These are phyloP conservation scores for Chironomus tentans DNA, from an alignment of 2,888 invertebrate species.

Conservation along the genomic window DNA sequence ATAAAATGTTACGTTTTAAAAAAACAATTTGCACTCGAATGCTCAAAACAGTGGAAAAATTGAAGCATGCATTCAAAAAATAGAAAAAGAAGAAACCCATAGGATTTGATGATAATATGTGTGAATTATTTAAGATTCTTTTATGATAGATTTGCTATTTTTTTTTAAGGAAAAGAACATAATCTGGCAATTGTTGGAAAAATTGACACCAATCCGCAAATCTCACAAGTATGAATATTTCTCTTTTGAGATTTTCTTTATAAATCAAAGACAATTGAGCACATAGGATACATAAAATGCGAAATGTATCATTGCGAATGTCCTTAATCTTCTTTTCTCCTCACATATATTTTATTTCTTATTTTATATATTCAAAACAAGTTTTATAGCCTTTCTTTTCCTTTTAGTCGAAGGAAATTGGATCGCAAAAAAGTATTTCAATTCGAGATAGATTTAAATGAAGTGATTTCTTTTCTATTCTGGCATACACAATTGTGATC, in stretches of 20 bases:
- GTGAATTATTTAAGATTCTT: slow-evolving; percentile 6
- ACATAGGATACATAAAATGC: neutral
- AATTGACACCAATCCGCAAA: neutral
- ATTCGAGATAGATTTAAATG: slow-evolving; percentile 15
- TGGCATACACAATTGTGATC: neutral
- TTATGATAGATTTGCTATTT: neutral
- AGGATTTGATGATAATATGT: neutral
- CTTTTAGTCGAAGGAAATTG: slow-evolving; percentile 17
- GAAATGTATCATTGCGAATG: neutral
- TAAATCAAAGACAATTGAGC: slow-evolving; percentile 17
- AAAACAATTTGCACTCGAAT: slow-evolving; percentile 26
- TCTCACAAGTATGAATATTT: neutral
- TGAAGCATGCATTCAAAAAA: neutral
- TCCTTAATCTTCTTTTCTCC: slow-evolving; percentile 7
- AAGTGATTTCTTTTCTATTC: neutral
- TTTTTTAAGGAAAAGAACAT: neutral
- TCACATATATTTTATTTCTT: neutral
- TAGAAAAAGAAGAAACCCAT: neutral
- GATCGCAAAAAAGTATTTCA: slow-evolving; percentile 22
- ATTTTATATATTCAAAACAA: slow-evolving; percentile 24
- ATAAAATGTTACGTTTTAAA: neutral
- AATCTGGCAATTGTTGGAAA: neutral
- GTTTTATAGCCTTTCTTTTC: slow-evolving; percentile 13
- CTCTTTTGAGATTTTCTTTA: neutral
- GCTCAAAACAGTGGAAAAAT: slow-evolving; percentile 22